Percentiles rank a stretch among this genome's conserved stretches.
Evolutionary conservation across 2,888 invertebrate species (phyloP).

Genomic region (Orchestes rusci): DNA sequence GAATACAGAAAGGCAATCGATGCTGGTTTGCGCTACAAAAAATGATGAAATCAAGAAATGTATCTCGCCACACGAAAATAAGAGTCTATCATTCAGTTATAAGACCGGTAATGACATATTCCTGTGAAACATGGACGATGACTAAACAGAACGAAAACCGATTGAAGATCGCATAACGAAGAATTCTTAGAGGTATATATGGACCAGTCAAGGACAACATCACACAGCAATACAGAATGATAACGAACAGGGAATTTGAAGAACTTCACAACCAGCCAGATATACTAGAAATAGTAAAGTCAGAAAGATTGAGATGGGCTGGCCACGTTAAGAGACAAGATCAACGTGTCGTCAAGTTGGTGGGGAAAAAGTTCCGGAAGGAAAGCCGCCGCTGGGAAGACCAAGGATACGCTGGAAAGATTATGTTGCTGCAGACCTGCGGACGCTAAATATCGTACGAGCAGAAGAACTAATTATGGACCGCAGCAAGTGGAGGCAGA

Average conservation of each 20-base stretch:
- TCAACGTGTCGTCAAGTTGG: background rate
- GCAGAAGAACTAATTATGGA: background rate
- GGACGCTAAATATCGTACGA: too few relatives aligned
- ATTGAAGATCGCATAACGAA: background rate
- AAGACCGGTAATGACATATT: background rate
- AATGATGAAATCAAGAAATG: slow-evolving; percentile 2
- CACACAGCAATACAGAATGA: slow-evolving; percentile 6
- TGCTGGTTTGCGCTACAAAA: background rate
- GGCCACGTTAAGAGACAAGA: background rate
- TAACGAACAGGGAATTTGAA: slow-evolving; percentile 5
- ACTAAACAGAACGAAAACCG: slow-evolving; percentile 5
- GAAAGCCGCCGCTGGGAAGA: background rate
- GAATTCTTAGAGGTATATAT: slow-evolving; percentile 3
- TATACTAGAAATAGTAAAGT: slow-evolving; percentile 1
- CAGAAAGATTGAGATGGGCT: too few relatives aligned
- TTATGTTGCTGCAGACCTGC: too few relatives aligned
- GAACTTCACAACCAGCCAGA: slow-evolving; percentile 1
- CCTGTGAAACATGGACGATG: slow-evolving; percentile 2
- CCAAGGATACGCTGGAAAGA: too few relatives aligned
- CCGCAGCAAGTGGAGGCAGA: background rate
- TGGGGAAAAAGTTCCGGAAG: background rate
- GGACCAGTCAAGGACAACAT: background rate
- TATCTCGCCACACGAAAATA: background rate
- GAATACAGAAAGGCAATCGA: background rate
- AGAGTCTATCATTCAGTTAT: background rate